These are phyloP conservation scores for Elephantulus edwardii DNA, from an alignment of 2,113 vertebrate species.

Conservation along the genomic window DNA sequence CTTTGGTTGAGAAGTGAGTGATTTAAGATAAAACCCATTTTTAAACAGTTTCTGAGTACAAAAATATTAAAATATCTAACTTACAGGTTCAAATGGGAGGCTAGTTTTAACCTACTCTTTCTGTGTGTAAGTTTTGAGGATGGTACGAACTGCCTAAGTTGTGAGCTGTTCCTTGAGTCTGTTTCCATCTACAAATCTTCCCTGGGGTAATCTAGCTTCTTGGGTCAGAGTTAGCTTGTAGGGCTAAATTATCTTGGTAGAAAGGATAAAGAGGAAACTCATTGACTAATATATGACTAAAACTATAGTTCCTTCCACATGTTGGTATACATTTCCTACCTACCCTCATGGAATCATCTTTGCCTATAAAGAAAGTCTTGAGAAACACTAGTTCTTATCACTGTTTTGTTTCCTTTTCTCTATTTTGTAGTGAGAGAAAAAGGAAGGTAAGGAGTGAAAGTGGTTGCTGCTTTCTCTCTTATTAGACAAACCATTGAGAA, in stretches of 20 bases:
- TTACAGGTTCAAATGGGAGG: background rate
- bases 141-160: background rate
- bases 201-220: background rate
- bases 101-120: background rate
- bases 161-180: background rate
- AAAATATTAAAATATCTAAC: conserved; percentile 21
- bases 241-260: conserved; percentile 65
- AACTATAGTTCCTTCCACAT: conserved; percentile 45
- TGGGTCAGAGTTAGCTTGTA: conserved; percentile 41
- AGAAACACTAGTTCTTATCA: background rate
- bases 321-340: conserved; percentile 50
- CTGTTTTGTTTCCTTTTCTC: too few relatives aligned
- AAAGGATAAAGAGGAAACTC: conserved; percentile 57
- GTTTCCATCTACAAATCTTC: conserved; percentile 40
- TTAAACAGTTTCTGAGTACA: conserved; percentile 34
- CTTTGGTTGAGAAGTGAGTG: background rate
- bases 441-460: background rate
- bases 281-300: conserved; percentile 54
- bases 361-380: background rate
- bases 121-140: background rate
- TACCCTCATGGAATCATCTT: conserved; percentile 49
- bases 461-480: background rate
- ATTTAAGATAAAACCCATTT: conserved; percentile 21
- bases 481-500: background rate
- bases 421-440: background rate